A percentile compares a stretch with the other conserved stretches of the same genome.
phyloP scores from a whole-genome alignment of 2,113 vertebrate species.

The Xyrauchen texanus region DNA sequence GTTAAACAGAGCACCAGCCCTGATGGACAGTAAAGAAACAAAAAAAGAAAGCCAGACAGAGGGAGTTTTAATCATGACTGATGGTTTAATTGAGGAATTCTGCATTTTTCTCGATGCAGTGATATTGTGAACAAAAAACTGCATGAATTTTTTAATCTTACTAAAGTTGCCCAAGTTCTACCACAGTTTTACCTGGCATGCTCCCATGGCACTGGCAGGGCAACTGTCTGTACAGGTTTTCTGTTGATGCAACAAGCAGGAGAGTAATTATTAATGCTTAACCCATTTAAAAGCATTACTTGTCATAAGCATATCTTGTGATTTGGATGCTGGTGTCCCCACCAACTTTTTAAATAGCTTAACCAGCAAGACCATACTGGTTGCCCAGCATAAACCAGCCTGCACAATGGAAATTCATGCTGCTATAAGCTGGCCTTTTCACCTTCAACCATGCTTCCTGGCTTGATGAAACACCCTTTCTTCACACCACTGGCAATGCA shows the following conservation, averaged over 20 bases:
- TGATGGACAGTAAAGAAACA: conserved; percentile 50
- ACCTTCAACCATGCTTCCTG: conserved; percentile 92
- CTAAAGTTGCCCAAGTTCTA: conserved; percentile 93
- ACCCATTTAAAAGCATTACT: no score
- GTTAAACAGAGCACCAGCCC: conserved; percentile 90
- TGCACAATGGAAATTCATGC: no score
- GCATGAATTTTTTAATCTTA: conserved; percentile 61
- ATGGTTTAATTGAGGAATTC: background rate
- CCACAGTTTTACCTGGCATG: conserved; percentile 91
- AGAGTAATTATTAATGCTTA: background rate
- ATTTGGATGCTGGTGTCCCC: no score
- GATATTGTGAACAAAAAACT: background rate
- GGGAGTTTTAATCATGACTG: background rate
- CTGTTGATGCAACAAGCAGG: conserved; percentile 62
- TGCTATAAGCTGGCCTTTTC: conserved; percentile 40
- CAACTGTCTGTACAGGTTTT: conserved; percentile 85
- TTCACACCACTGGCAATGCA: conserved; percentile 98
- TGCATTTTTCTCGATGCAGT: background rate
- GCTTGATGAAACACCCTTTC: conserved; percentile 91
- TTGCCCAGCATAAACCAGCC: no score
- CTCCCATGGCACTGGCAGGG: conserved; percentile 91
- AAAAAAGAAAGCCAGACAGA: background rate
- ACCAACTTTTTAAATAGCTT: no score
- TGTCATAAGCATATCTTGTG: no score
- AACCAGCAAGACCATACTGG: no score